phyloP scores from a whole-genome alignment of 2,888 invertebrate species.

The Lutraria lutraria region DNA sequence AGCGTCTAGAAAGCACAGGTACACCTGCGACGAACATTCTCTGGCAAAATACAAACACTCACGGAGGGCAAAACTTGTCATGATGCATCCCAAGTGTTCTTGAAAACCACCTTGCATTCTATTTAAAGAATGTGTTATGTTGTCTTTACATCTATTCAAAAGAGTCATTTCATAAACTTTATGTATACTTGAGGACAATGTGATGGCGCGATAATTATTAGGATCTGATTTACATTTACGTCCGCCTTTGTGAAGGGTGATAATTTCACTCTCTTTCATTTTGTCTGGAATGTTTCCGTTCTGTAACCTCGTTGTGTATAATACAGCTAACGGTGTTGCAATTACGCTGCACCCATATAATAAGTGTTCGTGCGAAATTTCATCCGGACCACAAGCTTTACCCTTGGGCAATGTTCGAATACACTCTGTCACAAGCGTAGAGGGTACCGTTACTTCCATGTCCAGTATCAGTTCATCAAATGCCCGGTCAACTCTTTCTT shows the following conservation, averaged over 20 bases:
- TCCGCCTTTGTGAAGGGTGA: background rate
- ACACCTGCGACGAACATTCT: too few relatives aligned
- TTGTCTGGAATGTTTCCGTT: background rate
- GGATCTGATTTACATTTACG: background rate
- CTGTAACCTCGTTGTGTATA: background rate
- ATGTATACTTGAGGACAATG: background rate
- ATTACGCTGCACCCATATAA: background rate
- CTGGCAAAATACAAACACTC: too few relatives aligned
- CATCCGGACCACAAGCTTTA: background rate
- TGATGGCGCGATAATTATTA: background rate
- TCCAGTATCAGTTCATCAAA: too few relatives aligned
- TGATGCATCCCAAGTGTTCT: too few relatives aligned
- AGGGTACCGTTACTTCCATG: too few relatives aligned
- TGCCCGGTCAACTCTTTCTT: too few relatives aligned
- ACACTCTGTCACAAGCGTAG: too few relatives aligned
- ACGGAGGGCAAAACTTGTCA: too few relatives aligned
- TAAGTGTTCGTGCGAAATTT: background rate
- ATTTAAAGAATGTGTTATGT: too few relatives aligned
- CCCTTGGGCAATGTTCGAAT: too few relatives aligned
- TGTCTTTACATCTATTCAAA: background rate
- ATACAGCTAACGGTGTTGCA: background rate
- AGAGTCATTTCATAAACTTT: background rate
- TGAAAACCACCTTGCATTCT: too few relatives aligned
- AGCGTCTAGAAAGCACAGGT: too few relatives aligned
- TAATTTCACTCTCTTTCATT: background rate